Evolutionary conservation across 2,797 vertebrate species (phyloP), one percentile per base, ranked within the genome.

Genomic region (Schizothorax lantsangensis): DNA sequence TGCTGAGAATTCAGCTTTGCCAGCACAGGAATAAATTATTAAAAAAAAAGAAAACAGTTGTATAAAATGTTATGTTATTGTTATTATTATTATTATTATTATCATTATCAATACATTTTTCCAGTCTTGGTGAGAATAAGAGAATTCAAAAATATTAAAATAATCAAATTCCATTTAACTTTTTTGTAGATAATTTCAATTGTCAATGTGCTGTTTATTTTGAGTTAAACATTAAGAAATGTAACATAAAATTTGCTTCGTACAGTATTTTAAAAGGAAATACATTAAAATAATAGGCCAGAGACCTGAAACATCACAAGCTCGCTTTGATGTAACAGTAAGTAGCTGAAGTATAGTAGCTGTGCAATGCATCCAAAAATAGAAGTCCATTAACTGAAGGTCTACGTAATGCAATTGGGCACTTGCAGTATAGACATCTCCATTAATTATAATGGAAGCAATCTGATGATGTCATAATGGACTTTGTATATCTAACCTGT

Each of bases 401-500:
- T 71, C 14, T n/a, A 40, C 19, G 5, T 72, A 40, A 72, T 82
- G 21, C 7, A 82, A 59, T 59, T 3, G 8, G 38, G 57, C 38
- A 30, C 38, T 79, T 43, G 21, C 14, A 38, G 74, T 21, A 43
- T n/a, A 62, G 36, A 79, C 52, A 10, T 40, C 4, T 79, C 78
- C 57, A 45, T 19, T 6, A 79, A 57, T 40, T 19, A 71, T 21
- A 83, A 83, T 59, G 15, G 49, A 10, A 83, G 81, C 23, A 47
- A 72, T 54, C 4, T 36, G 23, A 71, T 17, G 40, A 40, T 26
- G 23, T 33, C 38, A 64, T 47, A 66, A 26, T 52, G 43, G 5
- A 30, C 43, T 81, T 23, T 52, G 43, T 19, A 69, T n/a, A 52
- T 52, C 6, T 69, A 33, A 49, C 19, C 62, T 68, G 30, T n/a